These are phyloP conservation scores for Lepidurus arcticus DNA, from an alignment of 1,140 invertebrate species.

Conservation along the genomic window DNA sequence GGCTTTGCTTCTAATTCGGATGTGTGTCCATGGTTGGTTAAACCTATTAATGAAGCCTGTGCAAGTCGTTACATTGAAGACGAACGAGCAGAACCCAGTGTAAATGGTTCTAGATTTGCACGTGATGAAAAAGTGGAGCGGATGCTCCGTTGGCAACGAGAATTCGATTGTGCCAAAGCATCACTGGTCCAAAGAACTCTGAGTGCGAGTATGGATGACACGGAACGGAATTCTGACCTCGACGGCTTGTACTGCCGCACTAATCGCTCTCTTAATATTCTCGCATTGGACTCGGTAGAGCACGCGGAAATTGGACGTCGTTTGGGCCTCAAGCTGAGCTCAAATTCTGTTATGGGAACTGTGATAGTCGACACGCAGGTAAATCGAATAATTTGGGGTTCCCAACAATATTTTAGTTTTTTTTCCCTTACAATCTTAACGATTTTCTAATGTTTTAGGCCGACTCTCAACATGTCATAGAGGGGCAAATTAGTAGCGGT, in stretches of 20 bases:
- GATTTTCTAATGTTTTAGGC: background rate
- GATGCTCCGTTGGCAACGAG: background rate
- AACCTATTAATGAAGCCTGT: background rate
- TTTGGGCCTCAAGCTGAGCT: background rate
- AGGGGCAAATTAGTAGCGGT: background rate
- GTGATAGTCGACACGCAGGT: background rate
- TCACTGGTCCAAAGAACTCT: background rate
- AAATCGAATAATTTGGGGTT: background rate
- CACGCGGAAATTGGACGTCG: background rate
- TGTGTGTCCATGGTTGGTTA: background rate
- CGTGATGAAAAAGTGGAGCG: background rate
- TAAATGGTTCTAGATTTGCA: background rate
- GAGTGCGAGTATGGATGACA: background rate
- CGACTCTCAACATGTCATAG: background rate
- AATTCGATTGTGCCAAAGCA: background rate
- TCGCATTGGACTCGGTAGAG: background rate
- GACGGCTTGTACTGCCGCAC: constrained; percentile 2
- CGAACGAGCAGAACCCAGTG: background rate
- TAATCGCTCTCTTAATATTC: background rate
- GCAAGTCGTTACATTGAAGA: background rate
- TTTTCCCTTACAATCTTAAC: background rate
- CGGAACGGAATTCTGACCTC: background rate
- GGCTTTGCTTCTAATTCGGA: background rate
- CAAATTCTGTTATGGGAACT: background rate
- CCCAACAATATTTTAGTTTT: background rate